Percentiles rank a stretch among this genome's conserved stretches.
Conservation (phyloP, 2,113 vertebrate species). For the Saguinus imperator region DNA sequence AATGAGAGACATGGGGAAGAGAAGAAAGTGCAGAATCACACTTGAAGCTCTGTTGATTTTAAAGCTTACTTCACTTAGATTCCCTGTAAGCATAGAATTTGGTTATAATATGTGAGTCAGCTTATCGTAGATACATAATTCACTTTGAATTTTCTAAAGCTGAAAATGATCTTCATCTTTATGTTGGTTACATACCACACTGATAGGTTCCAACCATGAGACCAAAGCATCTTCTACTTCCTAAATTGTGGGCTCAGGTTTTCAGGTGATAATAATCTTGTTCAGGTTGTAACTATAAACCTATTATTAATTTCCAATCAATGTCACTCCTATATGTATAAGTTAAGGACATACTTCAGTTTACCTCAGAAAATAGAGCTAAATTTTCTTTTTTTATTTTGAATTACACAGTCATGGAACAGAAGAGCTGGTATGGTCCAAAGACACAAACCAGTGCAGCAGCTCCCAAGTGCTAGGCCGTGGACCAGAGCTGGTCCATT, state of each 20-base stretch:
- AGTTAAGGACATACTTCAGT: neutral
- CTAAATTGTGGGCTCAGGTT: neutral
- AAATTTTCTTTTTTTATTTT: neutral
- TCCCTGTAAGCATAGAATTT: neutral
- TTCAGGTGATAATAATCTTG: neutral
- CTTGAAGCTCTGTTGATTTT: neutral
- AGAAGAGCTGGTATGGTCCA: neutral
- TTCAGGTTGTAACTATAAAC: neutral
- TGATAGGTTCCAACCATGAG: neutral
- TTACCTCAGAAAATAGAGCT: neutral
- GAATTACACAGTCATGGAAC: neutral
- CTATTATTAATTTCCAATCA: neutral
- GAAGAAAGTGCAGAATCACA: neutral
- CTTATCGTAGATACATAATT: neutral
- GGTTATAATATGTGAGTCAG: neutral
- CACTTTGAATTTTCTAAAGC: neutral
- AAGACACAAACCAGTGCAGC: neutral
- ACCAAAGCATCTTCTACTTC: neutral
- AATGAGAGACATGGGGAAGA: neutral
- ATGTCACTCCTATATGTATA: neutral
- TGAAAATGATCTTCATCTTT: neutral
- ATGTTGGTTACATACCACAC: neutral
- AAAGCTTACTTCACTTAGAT: neutral
- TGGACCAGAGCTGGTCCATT: neutral
- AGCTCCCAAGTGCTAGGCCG: neutral